phyloP scores from a whole-genome alignment of 2,797 vertebrate species.

The Darevskia nairensis region DNA sequence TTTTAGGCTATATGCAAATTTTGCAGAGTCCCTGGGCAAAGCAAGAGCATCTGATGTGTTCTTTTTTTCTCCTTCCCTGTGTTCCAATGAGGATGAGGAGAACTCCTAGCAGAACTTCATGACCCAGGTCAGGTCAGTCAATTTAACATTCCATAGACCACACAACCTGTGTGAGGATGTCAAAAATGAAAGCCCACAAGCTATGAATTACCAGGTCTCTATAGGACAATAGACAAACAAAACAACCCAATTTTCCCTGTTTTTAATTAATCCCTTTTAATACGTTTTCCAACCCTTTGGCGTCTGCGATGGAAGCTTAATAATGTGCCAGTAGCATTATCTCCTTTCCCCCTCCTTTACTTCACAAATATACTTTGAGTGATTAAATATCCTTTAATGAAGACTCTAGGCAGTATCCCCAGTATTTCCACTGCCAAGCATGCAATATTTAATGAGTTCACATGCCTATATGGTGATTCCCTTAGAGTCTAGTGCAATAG shows the following conservation, averaged over 20 bases:
- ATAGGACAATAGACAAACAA: constrained; percentile 47
- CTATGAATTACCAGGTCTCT: constrained; percentile 46
- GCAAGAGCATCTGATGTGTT: constrained; percentile 8
- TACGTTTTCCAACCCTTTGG: constrained; percentile 50
- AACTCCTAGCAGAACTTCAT: constrained; percentile 20
- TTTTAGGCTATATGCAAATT: constrained; percentile 66
- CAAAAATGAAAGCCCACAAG: constrained; percentile 30
- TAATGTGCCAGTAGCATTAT: constrained; percentile 36
- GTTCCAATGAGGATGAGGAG: background rate
- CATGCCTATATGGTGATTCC: background rate
- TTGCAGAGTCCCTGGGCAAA: constrained; percentile 45
- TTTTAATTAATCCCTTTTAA: constrained; percentile 55
- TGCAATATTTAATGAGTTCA: constrained; percentile 2
- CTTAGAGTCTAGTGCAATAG: background rate
- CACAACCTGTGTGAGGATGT: constrained; percentile 8
- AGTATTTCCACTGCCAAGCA: background rate
- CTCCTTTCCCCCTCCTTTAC: background rate
- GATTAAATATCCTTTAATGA: constrained; percentile 40
- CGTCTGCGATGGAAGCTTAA: constrained; percentile 39
- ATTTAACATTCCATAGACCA: constrained; percentile 43
- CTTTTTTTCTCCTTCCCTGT: constrained; percentile 5
- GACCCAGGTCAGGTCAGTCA: constrained; percentile 22
- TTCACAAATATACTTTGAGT: constrained; percentile 10
- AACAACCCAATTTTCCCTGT: constrained; percentile 23
- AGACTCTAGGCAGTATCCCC: background rate